Evolutionary conservation across 2,797 vertebrate genomes (phyloP).

Genomic region (Rhinella marina): DNA sequence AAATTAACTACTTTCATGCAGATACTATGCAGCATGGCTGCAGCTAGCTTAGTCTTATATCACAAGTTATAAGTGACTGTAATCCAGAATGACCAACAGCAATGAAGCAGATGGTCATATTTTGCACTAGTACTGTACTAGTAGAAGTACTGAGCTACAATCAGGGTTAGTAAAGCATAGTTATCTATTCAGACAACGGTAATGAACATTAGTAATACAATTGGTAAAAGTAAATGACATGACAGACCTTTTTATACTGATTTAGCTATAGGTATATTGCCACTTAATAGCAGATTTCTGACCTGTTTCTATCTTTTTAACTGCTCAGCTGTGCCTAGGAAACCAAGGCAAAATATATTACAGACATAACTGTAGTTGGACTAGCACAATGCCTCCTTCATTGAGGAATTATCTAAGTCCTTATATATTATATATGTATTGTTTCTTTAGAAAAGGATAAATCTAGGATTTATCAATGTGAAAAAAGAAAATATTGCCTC

Average conservation of each 20-base stretch:
- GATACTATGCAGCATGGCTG: too few species aligned
- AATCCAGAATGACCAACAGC: too few species aligned
- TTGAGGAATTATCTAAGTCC: constrained; percentile 42
- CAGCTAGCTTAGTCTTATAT: too few species aligned
- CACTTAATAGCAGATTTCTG: constrained; percentile 5
- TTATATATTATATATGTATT: constrained; percentile 44
- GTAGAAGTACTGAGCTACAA: background rate
- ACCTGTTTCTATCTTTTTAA: constrained; percentile 13
- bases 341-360: constrained; percentile 5
- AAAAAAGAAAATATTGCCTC: background rate
- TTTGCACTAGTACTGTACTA: too few species aligned
- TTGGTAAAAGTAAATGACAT: background rate
- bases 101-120: background rate
- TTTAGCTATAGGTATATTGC: background rate
- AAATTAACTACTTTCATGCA: too few species aligned
- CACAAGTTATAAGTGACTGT: background rate
- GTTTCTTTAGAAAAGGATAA: constrained; percentile 43
- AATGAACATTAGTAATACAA: background rate
- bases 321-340: background rate
- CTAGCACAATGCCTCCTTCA: background rate
- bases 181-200: background rate
- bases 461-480: background rate
- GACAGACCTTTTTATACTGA: background rate
- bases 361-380: constrained; percentile 1
- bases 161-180: background rate